phyloP scores from a whole-genome alignment of 2,797 vertebrate species.

The Alcedo atthis region DNA sequence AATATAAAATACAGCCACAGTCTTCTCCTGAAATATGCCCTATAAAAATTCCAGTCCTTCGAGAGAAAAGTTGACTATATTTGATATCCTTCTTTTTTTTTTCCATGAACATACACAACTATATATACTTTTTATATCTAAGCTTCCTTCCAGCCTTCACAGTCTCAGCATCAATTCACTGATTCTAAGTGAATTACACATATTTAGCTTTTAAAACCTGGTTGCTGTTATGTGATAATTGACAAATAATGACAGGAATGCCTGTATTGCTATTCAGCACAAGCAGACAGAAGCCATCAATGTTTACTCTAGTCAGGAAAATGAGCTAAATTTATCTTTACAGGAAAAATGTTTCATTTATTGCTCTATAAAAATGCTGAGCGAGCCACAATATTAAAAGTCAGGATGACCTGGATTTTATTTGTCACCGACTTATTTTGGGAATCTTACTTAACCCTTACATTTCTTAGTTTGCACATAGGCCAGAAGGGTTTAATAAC shows the following conservation, averaged over 20 bases:
- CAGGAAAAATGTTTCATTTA: not conserved
- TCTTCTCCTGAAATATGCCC: conserved; percentile 18
- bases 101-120: conserved; percentile 24
- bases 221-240: not conserved
- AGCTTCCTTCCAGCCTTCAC: not conserved
- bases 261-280: not conserved
- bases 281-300: not conserved
- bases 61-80: not conserved
- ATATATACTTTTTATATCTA: conserved; percentile 2
- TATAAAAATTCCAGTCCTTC: conserved; percentile 31
- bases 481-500: not conserved
- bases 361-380: not conserved
- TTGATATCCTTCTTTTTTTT: conserved; percentile 19
- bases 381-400: not conserved
- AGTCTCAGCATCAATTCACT: not conserved
- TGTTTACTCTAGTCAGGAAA: not conserved
- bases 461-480: not conserved
- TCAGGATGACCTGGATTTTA: not conserved
- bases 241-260: not conserved
- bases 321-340: not conserved
- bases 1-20: conserved; percentile 5
- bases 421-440: not conserved
- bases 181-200: not conserved
- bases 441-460: not conserved
- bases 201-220: not conserved